Evolutionary conservation across 64 coral and sea anemone species (phyloP).

Genomic region (Astreopora myriophthalma): DNA sequence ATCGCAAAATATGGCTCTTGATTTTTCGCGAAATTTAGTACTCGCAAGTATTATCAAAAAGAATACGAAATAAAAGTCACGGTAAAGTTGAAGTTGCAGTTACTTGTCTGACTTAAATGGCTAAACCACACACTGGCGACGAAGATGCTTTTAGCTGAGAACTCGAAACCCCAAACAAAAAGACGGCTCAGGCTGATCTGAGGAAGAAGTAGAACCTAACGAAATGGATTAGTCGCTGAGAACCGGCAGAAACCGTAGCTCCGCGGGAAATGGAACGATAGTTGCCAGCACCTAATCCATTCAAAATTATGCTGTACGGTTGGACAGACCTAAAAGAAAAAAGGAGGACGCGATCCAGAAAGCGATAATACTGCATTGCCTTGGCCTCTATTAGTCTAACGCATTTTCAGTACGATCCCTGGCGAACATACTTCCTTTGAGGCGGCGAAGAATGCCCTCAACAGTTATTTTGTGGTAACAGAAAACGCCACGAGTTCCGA

Average conservation of each 20-base stretch:
- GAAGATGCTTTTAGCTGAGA: too few relatives aligned
- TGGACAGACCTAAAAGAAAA: neutral
- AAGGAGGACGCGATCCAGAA: neutral
- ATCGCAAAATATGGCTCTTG: too few relatives aligned
- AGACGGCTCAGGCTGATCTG: neutral
- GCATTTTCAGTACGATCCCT: conserved; percentile 45
- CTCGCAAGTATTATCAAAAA: too few relatives aligned
- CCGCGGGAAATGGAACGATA: neutral
- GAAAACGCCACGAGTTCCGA: conserved; percentile 54
- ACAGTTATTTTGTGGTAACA: conserved; percentile 5
- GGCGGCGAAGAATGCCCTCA: neutral
- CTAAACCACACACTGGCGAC: neutral
- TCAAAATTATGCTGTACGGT: neutral
- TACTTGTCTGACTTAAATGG: too few relatives aligned
- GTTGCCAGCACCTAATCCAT: neutral
- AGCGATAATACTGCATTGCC: conserved; percentile 22
- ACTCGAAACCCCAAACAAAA: neutral
- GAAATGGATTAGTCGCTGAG: neutral
- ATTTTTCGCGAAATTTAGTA: too few relatives aligned
- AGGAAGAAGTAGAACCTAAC: too few relatives aligned
- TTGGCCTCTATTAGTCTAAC: conserved; percentile 5
- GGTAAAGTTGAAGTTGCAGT: too few relatives aligned
- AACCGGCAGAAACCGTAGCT: neutral
- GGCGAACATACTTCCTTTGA: neutral
- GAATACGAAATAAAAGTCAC: too few relatives aligned